Evolutionary conservation across 2,888 invertebrate species (phyloP).

Genomic region (Hirudinaria manillensis): DNA sequence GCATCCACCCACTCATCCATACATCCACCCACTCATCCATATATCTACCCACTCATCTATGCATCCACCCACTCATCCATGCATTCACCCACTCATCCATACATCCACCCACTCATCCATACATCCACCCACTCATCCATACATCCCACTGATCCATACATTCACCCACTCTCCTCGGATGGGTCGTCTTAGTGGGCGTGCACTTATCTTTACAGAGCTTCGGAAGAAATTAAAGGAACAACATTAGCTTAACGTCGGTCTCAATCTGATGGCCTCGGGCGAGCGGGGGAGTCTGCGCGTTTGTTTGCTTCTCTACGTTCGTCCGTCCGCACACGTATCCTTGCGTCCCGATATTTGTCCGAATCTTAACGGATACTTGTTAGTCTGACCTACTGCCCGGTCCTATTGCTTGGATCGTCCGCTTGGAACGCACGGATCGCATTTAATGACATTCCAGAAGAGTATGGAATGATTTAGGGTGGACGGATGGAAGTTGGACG

Average conservation of each 20-base stretch:
- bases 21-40: background rate
- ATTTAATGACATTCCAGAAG: background rate
- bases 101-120: background rate
- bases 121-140: background rate
- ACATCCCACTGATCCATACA: background rate
- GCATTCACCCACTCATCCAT: background rate
- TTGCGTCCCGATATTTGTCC: background rate
- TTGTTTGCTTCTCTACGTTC: background rate
- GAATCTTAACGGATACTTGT: background rate
- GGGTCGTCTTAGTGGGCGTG: background rate
- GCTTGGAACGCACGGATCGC: background rate
- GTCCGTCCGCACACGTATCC: background rate
- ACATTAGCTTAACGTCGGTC: constrained; percentile 19
- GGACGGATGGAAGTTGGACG: background rate
- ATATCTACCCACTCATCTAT: too few relatives aligned
- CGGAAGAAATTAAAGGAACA: constrained; percentile 16
- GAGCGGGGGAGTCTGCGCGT: background rate
- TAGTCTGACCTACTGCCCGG: background rate
- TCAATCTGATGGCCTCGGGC: constrained; percentile 13
- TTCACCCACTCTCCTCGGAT: background rate
- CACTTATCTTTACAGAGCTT: constrained; percentile 13
- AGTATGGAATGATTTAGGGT: background rate
- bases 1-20: background rate
- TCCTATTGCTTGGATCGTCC: background rate
- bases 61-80: background rate